Percentiles rank a stretch among this genome's conserved stretches.
Evolutionary conservation across 2,797 vertebrate genomes (phyloP).

Genomic region (Microtus californicus): DNA sequence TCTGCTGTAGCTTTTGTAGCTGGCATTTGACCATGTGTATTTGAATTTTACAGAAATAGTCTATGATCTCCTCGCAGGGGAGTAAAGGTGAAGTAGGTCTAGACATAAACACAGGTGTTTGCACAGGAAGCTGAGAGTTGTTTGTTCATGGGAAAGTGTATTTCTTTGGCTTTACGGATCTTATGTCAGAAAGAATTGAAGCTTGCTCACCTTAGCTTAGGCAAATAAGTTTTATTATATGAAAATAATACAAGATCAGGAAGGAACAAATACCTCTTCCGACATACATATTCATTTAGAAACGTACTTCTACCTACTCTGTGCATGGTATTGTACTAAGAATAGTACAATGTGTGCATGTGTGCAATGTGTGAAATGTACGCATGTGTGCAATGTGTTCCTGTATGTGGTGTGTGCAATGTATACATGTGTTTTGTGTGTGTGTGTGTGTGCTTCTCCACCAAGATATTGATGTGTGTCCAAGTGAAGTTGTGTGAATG

Average conservation of each 20-base stretch:
- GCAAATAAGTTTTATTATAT: background rate
- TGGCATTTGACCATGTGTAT: constrained; percentile 48
- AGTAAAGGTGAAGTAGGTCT: constrained; percentile 34
- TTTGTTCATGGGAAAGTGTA: background rate
- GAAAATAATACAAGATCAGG: background rate
- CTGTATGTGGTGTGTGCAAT: background rate
- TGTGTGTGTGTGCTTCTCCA: no score
- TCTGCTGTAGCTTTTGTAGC: constrained; percentile 50
- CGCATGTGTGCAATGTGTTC: background rate
- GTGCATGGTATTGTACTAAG: background rate
- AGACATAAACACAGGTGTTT: constrained; percentile 55
- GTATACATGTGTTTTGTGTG: background rate
- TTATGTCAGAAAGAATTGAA: constrained; percentile 41
- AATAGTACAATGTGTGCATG: background rate
- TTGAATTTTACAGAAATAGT: constrained; percentile 60
- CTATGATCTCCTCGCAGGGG: background rate
- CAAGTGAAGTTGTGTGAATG: background rate
- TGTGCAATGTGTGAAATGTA: background rate
- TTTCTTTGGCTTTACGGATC: constrained; percentile 19
- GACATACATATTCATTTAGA: background rate
- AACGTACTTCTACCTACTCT: background rate
- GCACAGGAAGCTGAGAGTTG: background rate
- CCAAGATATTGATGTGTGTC: background rate
- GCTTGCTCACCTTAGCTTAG: constrained; percentile 21
- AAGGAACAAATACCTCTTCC: background rate